These are phyloP conservation scores for Pipistrellus pipistrellus DNA, from an alignment of 2,797 vertebrate species.

Conservation along the genomic window DNA sequence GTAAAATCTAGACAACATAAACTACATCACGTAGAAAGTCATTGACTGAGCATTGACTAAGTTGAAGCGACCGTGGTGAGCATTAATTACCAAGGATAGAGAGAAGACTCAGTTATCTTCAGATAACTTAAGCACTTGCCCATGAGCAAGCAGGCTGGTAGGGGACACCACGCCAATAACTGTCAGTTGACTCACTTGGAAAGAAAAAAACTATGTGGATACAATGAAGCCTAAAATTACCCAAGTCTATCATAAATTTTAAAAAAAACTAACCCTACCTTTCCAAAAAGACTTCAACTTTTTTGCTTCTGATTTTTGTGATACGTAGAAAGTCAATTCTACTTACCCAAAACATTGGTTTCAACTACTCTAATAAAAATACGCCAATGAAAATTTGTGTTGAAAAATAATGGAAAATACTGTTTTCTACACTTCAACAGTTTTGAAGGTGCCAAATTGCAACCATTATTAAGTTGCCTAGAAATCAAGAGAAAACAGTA, in stretches of 20 bases:
- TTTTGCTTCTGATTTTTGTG: neutral
- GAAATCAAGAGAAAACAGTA: neutral
- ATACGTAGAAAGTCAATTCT: neutral
- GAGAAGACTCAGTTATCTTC: neutral
- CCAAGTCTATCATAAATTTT: neutral
- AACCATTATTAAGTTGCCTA: neutral
- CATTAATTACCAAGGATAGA: neutral
- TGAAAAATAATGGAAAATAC: slow-evolving; percentile 11
- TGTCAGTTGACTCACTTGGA: neutral
- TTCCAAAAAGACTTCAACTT: neutral
- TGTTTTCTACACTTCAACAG: slow-evolving; percentile 6
- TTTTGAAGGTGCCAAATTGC: neutral
- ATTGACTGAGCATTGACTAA: neutral
- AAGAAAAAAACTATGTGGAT: neutral
- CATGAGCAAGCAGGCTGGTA: neutral
- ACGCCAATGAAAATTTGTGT: neutral
- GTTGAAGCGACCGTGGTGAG: neutral
- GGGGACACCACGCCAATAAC: neutral
- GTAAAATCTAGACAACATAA: neutral
- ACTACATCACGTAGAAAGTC: neutral
- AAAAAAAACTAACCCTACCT: neutral
- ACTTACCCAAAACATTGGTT: neutral
- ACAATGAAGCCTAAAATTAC: neutral
- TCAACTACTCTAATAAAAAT: neutral
- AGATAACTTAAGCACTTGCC: neutral